phyloP scores from a whole-genome alignment of 1,140 invertebrate genomes.

The Branchinecta lynchi region DNA sequence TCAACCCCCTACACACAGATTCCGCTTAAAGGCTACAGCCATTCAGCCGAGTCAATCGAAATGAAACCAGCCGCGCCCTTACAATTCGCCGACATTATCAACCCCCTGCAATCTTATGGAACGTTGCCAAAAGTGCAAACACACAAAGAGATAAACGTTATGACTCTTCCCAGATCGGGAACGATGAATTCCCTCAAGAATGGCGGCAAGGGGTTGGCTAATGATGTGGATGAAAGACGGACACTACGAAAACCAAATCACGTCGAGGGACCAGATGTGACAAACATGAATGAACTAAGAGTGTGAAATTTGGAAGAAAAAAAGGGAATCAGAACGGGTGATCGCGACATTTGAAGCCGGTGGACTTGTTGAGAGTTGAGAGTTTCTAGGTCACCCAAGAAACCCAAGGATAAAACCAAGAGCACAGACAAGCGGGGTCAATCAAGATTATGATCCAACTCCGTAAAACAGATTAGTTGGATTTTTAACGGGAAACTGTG shows the following conservation, averaged over 20 bases:
- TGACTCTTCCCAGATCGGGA: neutral
- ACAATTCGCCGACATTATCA: slow-evolving; percentile 7
- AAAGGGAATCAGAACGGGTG: no score
- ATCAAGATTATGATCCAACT: no score
- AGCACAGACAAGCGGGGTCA: no score
- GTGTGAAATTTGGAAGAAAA: neutral
- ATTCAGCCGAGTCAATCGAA: neutral
- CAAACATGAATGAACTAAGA: slow-evolving; percentile 1
- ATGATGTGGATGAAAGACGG: neutral
- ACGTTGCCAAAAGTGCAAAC: neutral
- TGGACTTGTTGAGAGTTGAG: no score
- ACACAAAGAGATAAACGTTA: neutral
- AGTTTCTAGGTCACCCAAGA: no score
- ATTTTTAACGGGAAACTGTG: no score
- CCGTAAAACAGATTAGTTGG: no score
- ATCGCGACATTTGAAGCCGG: no score
- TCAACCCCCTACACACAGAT: neutral
- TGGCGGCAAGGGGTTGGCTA: neutral
- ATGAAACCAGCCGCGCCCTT: neutral
- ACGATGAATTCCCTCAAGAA: neutral
- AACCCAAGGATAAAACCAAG: no score
- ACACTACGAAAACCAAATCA: neutral
- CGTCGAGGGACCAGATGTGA: neutral
- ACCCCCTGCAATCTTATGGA: slow-evolving; percentile 1
- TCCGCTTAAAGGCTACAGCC: neutral